Percentiles rank a stretch among this genome's conserved stretches.
phyloP scores from a whole-genome alignment of 2,113 vertebrate species.

The Misgurnus mizolepis region DNA sequence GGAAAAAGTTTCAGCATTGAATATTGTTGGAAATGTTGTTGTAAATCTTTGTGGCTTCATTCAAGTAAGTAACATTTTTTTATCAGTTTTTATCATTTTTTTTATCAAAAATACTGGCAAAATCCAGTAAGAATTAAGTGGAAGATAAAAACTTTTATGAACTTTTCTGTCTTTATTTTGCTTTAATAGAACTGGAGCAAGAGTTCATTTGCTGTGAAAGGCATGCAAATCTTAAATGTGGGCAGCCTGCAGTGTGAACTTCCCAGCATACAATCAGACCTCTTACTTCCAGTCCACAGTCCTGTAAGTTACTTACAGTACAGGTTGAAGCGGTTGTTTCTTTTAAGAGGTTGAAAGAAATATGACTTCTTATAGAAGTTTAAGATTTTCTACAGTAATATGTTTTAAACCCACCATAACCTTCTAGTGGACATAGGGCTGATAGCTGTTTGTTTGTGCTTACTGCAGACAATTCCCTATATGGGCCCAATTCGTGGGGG shows the following conservation, averaged over 20 bases:
- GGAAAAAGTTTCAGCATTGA: background rate
- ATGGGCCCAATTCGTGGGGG: constrained; percentile 10
- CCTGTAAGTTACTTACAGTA: background rate
- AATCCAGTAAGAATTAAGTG: no score
- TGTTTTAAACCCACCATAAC: background rate
- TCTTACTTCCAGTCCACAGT: background rate
- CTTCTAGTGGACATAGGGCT: background rate
- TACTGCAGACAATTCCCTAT: constrained; percentile 23
- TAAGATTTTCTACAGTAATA: background rate
- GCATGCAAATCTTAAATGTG: background rate
- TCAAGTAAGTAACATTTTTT: background rate
- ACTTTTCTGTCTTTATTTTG: background rate
- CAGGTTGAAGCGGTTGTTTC: no score
- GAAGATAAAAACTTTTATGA: no score
- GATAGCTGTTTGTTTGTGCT: background rate
- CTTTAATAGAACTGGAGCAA: constrained; percentile 10
- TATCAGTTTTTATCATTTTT: background rate
- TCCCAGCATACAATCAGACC: background rate
- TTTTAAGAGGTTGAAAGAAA: no score
- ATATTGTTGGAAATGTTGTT: background rate
- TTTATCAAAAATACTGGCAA: no score
- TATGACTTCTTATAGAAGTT: no score
- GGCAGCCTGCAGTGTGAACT: background rate
- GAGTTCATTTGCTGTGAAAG: background rate
- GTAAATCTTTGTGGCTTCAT: background rate